Percentiles rank a stretch among this genome's conserved stretches.
Evolutionary conservation across 2,113 vertebrate genomes (phyloP).

Genomic region (Fulica atra): DNA sequence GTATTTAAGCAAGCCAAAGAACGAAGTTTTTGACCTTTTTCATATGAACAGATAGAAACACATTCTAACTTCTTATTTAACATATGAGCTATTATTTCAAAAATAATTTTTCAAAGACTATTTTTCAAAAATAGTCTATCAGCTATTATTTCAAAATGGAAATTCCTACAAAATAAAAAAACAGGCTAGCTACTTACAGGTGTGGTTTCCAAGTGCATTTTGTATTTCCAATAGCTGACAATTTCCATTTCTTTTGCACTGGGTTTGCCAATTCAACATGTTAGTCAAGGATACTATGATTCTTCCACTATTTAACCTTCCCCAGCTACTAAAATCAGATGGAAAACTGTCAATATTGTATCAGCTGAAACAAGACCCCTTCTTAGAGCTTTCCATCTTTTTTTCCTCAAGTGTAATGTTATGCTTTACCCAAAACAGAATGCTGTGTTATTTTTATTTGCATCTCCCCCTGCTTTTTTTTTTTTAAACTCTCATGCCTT

Average conservation of each 20-base stretch:
- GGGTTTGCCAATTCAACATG: not conserved
- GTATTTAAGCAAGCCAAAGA: not conserved
- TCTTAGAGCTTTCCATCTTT: not conserved
- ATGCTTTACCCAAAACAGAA: not conserved
- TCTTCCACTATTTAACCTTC: not conserved
- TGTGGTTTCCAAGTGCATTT: not conserved
- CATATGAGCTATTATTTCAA: not conserved
- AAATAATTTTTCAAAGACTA: too few relatives aligned
- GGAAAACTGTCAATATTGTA: not conserved
- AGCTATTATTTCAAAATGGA: not conserved
- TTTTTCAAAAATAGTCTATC: too few relatives aligned
- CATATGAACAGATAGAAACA: not conserved
- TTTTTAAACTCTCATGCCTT: not conserved
- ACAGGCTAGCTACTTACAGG: not conserved
- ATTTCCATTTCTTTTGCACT: not conserved
- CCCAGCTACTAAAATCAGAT: not conserved
- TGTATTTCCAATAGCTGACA: not conserved
- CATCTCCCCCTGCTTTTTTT: accelerated
- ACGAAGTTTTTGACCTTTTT: not conserved
- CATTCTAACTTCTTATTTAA: not conserved
- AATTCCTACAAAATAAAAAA: not conserved
- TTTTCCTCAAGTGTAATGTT: not conserved
- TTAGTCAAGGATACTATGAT: not conserved
- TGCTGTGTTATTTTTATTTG: not conserved
- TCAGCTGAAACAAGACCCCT: not conserved